These are phyloP conservation scores for Notolabrus celidotus DNA, from an alignment of 2,797 vertebrate species.

Conservation along the genomic window DNA sequence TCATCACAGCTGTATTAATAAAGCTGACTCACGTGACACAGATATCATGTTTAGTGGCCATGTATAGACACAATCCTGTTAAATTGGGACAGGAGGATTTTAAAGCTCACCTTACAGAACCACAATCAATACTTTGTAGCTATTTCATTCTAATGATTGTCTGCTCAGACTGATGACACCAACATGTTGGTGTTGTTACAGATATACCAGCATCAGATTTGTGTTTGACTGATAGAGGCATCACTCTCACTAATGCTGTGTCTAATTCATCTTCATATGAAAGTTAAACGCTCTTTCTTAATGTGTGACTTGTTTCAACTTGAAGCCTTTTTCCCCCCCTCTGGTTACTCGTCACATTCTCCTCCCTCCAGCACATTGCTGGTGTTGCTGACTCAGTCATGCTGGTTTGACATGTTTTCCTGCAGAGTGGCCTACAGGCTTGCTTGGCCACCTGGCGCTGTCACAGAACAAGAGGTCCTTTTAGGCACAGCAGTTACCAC, in stretches of 20 bases:
- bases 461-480: slow-evolving; percentile 73
- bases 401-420: slow-evolving; percentile 64
- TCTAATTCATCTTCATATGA: background rate
- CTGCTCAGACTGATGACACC: background rate
- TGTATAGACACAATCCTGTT: slow-evolving; percentile 20
- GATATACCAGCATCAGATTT: background rate
- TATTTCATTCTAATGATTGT: background rate
- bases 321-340: background rate
- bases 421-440: slow-evolving; percentile 57
- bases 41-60: slow-evolving; percentile 12
- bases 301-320: slow-evolving; percentile 28
- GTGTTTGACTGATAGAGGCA: too few relatives aligned
- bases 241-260: background rate
- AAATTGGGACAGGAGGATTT: background rate
- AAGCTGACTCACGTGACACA: slow-evolving; percentile 39
- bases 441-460: slow-evolving; percentile 69
- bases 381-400: slow-evolving; percentile 52
- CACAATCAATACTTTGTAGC: background rate
- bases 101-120: background rate
- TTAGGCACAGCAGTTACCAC: slow-evolving; percentile 65
- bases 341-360: slow-evolving; percentile 10
- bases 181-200: background rate
- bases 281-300: slow-evolving; percentile 4
- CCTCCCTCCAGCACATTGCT: slow-evolving; percentile 12
- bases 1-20: slow-evolving; percentile 38